Conservation (phyloP, 2,113 vertebrate species). For the Myxocyprinus asiaticus region DNA sequence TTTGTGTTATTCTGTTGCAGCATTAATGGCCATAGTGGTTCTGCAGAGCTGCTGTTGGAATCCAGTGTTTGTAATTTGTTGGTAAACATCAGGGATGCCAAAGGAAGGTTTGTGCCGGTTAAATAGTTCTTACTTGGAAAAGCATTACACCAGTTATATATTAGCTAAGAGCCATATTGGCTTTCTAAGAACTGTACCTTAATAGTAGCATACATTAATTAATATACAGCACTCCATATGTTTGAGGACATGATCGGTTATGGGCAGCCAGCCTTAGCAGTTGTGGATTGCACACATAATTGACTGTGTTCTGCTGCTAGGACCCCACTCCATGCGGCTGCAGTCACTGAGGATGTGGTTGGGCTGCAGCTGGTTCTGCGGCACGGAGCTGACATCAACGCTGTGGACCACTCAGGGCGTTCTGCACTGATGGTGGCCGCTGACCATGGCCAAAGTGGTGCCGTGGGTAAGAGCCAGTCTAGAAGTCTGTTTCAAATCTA, state of each 20-base stretch:
- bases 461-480: conserved; percentile 79
- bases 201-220: neutral
- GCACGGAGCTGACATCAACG: conserved; percentile 85
- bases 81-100: conserved; percentile 89
- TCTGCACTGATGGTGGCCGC: conserved; percentile 94
- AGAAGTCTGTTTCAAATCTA: no score
- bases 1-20: conserved; percentile 58
- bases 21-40: conserved; percentile 92
- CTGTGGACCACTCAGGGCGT: conserved; percentile 82
- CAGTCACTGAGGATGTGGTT: conserved; percentile 87
- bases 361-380: conserved; percentile 91
- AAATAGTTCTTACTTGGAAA: neutral
- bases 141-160: neutral
- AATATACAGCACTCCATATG: neutral
- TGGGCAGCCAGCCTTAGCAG: no score
- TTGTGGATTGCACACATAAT: no score
- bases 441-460: conserved; percentile 84
- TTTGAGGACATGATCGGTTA: no score
- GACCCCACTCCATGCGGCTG: conserved; percentile 93
- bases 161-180: neutral
- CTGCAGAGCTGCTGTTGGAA: conserved; percentile 90
- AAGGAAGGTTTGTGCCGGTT: conserved; percentile 84
- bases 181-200: no score
- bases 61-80: conserved; percentile 83
- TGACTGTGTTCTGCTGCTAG: conserved; percentile 60